phyloP scores from a whole-genome alignment of 2,797 vertebrate genomes.

The Acrossocheilus fasciatus region DNA sequence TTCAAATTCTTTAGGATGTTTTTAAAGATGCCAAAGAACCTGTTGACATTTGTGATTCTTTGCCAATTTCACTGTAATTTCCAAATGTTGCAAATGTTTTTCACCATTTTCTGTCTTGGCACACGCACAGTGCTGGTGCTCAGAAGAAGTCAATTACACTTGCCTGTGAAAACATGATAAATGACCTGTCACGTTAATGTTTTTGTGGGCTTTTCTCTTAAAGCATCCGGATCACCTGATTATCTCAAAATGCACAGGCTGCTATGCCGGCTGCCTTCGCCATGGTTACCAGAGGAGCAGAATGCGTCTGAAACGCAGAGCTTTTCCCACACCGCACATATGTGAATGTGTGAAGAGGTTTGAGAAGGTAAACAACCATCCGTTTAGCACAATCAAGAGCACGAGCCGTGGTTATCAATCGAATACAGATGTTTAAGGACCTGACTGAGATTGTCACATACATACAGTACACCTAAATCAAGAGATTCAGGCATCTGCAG shows the following conservation, averaged over 20 bases:
- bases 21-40: neutral
- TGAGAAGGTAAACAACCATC: conserved; percentile 6
- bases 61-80: neutral
- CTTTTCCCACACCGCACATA: conserved; percentile 62
- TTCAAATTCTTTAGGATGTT: neutral
- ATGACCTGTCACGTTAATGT: conserved; percentile 60
- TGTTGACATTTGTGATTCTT: conserved; percentile 22
- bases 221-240: conserved; percentile 64
- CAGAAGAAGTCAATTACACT: conserved; percentile 44
- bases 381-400: neutral
- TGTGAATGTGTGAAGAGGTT: conserved; percentile 38
- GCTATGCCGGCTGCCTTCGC: conserved; percentile 71
- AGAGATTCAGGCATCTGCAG: conserved; percentile 6
- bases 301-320: conserved; percentile 70
- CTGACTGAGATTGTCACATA: neutral
- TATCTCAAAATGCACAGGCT: conserved; percentile 62
- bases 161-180: conserved; percentile 58
- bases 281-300: conserved; percentile 76
- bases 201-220: conserved; percentile 52
- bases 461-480: neutral
- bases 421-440: conserved; percentile 33
- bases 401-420: neutral
- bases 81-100: conserved; percentile 11
- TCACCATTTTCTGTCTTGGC: neutral
- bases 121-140: neutral